phyloP scores from a whole-genome alignment of 2,888 invertebrate species.

The Hemithea aestivaria region DNA sequence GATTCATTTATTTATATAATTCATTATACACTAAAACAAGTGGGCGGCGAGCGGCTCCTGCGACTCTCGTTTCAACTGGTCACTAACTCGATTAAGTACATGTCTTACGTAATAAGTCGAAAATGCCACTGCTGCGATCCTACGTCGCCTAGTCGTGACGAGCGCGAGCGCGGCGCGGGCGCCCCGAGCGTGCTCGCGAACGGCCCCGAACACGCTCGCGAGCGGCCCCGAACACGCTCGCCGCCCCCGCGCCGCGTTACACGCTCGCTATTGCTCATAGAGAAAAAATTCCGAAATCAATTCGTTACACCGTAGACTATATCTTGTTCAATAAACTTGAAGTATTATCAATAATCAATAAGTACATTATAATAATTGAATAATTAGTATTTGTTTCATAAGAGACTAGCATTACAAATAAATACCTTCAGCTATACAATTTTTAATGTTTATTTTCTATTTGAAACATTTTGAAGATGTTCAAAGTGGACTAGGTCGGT shows the following conservation, averaged over 20 bases:
- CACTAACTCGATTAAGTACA: constrained; percentile 70
- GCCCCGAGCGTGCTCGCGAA: constrained; percentile 6
- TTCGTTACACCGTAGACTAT: constrained; percentile 77
- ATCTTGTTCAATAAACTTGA: constrained; percentile 77
- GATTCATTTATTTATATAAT: constrained; percentile 47
- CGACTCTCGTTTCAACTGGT: constrained; percentile 53
- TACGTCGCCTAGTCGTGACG: constrained; percentile 62
- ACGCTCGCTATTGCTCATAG: constrained; percentile 67
- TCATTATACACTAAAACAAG: constrained; percentile 57
- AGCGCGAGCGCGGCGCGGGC: constrained; percentile 27
- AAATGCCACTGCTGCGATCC: constrained; percentile 76
- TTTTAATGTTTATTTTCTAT: constrained; percentile 73
- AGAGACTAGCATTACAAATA: constrained; percentile 80
- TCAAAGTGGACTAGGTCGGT: constrained; percentile 73
- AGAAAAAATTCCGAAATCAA: constrained; percentile 74
- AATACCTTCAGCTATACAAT: constrained; percentile 79
- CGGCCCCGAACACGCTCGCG: constrained; percentile 3
- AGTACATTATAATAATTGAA: constrained; percentile 79
- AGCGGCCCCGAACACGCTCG: constrained; percentile 15
- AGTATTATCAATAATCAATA: constrained; percentile 79
- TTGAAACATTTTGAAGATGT: constrained; percentile 76
- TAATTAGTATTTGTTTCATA: constrained; percentile 79
- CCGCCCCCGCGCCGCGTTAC: constrained; percentile 29
- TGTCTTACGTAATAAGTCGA: constrained; percentile 72
- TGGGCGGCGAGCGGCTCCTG: constrained; percentile 62